These are phyloP conservation scores for Nestor notabilis DNA, from an alignment of 2,113 vertebrate species.

Conservation along the genomic window DNA sequence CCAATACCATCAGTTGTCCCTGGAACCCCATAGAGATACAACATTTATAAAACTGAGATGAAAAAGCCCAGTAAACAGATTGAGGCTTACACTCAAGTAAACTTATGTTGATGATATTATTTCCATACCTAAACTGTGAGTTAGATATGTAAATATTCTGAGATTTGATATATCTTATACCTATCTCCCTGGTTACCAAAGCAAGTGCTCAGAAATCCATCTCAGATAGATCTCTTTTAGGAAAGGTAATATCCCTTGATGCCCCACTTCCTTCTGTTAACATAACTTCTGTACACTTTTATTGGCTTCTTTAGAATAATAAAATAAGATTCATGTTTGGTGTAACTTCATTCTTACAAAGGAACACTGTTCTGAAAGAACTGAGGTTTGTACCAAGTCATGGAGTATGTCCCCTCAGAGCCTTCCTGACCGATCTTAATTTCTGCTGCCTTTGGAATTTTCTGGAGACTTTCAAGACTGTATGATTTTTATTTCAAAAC, in stretches of 20 bases:
- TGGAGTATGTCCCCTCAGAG: not conserved
- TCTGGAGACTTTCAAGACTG: not conserved
- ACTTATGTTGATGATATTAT: not conserved
- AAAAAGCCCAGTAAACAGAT: not conserved
- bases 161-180: not conserved
- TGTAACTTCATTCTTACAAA: not conserved
- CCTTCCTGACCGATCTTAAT: not conserved
- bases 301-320: not conserved
- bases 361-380: not conserved
- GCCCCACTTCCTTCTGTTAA: not conserved
- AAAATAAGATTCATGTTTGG: not conserved
- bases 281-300: not conserved
- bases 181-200: not conserved
- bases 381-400: not conserved
- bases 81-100: not conserved
- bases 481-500: not conserved
- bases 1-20: not conserved
- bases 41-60: not conserved
- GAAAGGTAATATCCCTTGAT: not conserved
- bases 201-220: not conserved
- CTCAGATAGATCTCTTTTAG: not conserved
- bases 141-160: not conserved
- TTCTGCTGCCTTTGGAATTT: not conserved
- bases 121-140: not conserved
- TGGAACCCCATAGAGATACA: not conserved